Conservation (phyloP, 37 sponge, comb jelly and placozoan species). For the Tethya wilhelma region DNA sequence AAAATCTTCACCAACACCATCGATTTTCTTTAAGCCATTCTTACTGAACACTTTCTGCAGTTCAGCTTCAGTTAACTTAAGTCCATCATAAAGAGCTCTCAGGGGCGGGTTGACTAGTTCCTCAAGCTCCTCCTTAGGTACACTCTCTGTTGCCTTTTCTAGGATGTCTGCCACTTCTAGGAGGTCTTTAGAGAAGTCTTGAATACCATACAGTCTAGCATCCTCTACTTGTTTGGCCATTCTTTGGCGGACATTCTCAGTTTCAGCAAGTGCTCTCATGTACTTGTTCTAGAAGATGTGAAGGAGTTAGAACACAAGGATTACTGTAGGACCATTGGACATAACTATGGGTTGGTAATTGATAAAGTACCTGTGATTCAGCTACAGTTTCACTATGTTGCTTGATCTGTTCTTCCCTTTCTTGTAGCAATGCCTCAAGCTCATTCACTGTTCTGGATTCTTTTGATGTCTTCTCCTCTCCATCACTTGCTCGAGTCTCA, state of each 20-base stretch:
- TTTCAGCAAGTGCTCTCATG: conserved; percentile 88
- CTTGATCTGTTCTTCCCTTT: too few species aligned
- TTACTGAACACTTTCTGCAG: conserved; percentile 87
- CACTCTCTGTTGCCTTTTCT: conserved; percentile 88
- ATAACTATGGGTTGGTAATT: too few species aligned
- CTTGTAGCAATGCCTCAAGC: too few species aligned
- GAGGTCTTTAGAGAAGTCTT: conserved; percentile 88
- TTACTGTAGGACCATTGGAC: too few species aligned
- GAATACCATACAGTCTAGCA: conserved; percentile 87
- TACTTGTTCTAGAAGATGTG: conserved; percentile 79
- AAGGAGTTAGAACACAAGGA: not conserved
- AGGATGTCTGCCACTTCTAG: conserved; percentile 93
- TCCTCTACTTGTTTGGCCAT: conserved; percentile 80
- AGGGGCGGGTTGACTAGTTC: conserved; percentile 53
- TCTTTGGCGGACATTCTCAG: conserved; percentile 87
- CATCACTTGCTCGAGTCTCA: too few species aligned
- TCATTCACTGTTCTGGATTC: too few species aligned
- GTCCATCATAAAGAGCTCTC: conserved; percentile 72
- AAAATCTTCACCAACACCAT: conserved; percentile 82
- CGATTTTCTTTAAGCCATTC: conserved; percentile 80
- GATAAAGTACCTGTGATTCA: too few species aligned
- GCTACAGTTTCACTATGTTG: too few species aligned
- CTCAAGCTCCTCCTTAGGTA: conserved; percentile 41
- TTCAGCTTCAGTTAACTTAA: conserved; percentile 85
- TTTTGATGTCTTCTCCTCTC: too few species aligned